Conservation (phyloP, 2,113 vertebrate genomes). For the Phylloscopus trochilus region DNA sequence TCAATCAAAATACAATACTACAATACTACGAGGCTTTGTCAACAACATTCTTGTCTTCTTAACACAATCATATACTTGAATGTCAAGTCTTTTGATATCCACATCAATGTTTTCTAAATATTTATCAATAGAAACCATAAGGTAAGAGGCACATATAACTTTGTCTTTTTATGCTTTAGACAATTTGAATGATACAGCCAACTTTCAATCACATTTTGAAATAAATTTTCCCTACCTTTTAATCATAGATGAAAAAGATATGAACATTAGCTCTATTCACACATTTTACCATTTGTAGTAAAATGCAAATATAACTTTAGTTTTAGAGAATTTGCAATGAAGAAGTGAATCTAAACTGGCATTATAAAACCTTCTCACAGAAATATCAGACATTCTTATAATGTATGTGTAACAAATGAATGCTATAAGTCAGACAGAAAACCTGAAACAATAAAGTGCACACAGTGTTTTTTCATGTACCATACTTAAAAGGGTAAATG, state of each 20-base stretch:
- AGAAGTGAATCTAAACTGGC: background rate
- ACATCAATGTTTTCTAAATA: background rate
- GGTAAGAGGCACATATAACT: background rate
- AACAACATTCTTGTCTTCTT: background rate
- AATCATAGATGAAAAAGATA: background rate
- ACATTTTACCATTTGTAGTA: background rate
- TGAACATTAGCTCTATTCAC: background rate
- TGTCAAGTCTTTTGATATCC: background rate
- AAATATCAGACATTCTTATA: background rate
- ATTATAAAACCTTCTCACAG: background rate
- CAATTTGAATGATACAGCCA: background rate
- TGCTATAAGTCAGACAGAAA: background rate
- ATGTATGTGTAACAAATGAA: background rate
- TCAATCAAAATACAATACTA: rapidly evolving
- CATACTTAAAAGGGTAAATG: background rate
- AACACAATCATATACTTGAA: background rate
- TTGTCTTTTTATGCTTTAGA: background rate
- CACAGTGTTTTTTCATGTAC: background rate
- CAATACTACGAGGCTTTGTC: background rate
- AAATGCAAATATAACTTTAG: background rate
- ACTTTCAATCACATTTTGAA: background rate
- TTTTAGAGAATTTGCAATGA: background rate
- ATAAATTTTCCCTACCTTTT: background rate
- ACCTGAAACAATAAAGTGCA: background rate
- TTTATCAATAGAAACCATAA: background rate